These are phyloP conservation scores for Harpagifer antarcticus DNA, from an alignment of 2,797 vertebrate species.

Conservation along the genomic window DNA sequence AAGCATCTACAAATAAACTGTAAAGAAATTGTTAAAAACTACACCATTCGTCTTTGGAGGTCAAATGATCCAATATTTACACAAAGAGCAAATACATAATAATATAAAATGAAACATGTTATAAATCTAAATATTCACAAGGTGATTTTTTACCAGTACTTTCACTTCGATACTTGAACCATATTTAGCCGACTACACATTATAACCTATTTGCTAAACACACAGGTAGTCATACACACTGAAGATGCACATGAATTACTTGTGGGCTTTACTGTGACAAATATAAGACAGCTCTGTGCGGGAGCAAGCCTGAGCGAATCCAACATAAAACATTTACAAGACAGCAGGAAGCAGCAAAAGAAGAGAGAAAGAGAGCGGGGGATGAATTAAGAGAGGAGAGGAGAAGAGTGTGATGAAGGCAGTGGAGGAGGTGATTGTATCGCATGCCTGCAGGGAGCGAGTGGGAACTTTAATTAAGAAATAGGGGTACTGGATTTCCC, in stretches of 20 bases:
- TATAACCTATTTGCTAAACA: constrained; percentile 21
- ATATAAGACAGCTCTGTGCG: constrained; percentile 55
- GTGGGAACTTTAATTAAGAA: constrained; percentile 76
- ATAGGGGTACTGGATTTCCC: constrained; percentile 70
- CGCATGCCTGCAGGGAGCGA: constrained; percentile 67
- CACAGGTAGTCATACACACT: constrained; percentile 24
- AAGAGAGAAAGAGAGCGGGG: constrained; percentile 22
- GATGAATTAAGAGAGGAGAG: constrained; percentile 43
- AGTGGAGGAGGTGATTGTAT: constrained; percentile 74
- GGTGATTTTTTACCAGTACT: neutral
- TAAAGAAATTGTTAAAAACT: neutral
- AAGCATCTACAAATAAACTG: neutral
- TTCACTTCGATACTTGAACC: no score
- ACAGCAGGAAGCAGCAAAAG: constrained; percentile 51
- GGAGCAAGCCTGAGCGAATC: constrained; percentile 48
- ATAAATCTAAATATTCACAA: no score
- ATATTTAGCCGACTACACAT: no score
- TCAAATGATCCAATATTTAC: neutral
- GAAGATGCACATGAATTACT: constrained; percentile 46
- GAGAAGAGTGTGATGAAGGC: constrained; percentile 55
- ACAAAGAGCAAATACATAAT: neutral
- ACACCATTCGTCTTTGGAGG: neutral
- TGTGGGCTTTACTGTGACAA: constrained; percentile 53
- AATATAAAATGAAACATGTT: no score
- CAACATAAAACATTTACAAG: constrained; percentile 74